Conservation (phyloP, 1,140 invertebrate genomes). For the Chironomus tepperi region DNA sequence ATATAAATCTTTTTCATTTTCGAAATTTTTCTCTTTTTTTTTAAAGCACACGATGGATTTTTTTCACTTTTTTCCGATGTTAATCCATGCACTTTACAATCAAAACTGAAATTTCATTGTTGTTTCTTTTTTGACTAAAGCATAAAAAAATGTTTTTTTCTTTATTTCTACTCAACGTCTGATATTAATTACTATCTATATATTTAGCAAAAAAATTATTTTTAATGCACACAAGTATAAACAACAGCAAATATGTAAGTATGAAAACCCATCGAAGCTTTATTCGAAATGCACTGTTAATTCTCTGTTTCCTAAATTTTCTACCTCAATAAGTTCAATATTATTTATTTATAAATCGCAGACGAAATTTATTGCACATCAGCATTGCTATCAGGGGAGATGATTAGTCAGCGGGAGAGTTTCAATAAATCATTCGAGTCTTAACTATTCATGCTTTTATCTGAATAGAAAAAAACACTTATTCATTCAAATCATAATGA, state of each 20-base stretch:
- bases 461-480: not conserved
- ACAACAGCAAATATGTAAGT: not conserved
- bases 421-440: no score
- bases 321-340: conserved; percentile 10
- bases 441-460: no score
- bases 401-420: not conserved
- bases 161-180: not conserved
- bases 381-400: conserved; percentile 17
- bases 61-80: not conserved
- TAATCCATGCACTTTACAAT: conserved; percentile 18
- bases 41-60: not conserved
- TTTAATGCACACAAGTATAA: not conserved
- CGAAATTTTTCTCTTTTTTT: not conserved
- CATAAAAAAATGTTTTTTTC: conserved; percentile 10
- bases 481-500: not conserved
- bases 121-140: not conserved
- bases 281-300: conserved; percentile 17
- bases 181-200: conserved; percentile 9
- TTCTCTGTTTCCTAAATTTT: conserved; percentile 19
- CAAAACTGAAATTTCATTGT: conserved; percentile 16
- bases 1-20: not conserved
- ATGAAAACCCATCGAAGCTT: conserved; percentile 11
- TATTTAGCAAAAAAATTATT: not conserved
- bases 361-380: conserved; percentile 16
- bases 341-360: not conserved